Base-by-base conservation (phyloP, 2,888 invertebrate genomes). In the Eupithecia exiguata region DNA sequence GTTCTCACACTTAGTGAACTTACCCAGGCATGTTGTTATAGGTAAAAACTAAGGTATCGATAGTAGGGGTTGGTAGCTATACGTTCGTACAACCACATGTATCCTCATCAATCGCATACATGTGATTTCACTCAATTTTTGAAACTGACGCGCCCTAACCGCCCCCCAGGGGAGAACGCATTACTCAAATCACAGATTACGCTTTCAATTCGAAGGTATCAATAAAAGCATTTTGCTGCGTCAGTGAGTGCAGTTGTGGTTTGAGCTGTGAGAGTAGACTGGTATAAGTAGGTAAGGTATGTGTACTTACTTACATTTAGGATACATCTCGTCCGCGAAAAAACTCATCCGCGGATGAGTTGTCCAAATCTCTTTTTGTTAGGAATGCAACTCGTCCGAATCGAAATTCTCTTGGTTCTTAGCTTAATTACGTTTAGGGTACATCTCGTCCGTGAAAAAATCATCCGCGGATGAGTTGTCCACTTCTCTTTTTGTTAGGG, bases 71-170 rank as follows among this genome's bases (percentile, higher is more conserved):
- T 10, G 10, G 25, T 62, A 62, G 30, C 12, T 9, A 58, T 43
- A 73, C 40, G 14, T 38, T 61, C 65, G 21, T 53, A 62, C 63
- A 5, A 74, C 83, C 83, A 80, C 83, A 84, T 84, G 83, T 83
- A 82, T 36, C 82, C 78, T 86, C 88, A 92, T 93, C 93, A 92
- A 93, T 93, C 87, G 87, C 89, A 85, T 91, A 90, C 93, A 92
- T 91, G 92, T 88, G 90, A 93, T 92, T 94, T 93, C 94, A 91
- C 92, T 92, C 93, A 90, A 92, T 93, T 93, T 94, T 94, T 93
- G 92, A 93, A 93, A 92, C 89, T 92, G 92, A 93, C 92, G 89
- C 91, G 87, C 93, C 92, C 92, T 86, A 86, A 79, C 74, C 68
- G 78, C 86, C 85, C 79, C 74, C 68, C 77, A 82, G 88, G 89